Evolutionary conservation across 2,113 vertebrate species (phyloP).

Genomic region (Carassius auratus): DNA sequence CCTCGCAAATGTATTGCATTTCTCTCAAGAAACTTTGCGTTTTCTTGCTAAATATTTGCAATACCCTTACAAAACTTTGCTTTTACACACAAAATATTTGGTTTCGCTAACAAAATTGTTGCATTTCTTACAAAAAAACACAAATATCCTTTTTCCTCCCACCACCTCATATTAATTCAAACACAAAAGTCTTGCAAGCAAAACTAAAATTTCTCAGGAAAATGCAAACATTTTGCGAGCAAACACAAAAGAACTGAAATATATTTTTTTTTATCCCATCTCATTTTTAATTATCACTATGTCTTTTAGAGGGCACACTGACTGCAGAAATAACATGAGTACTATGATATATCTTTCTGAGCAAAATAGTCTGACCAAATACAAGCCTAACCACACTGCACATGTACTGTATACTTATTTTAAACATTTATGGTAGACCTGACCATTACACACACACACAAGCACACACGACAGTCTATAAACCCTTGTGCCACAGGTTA

Average conservation of each 20-base stretch:
- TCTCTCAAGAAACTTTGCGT: no score
- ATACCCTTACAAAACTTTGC: no score
- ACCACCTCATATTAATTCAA: neutral
- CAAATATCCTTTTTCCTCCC: neutral
- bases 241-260: neutral
- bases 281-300: neutral
- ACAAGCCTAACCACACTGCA: neutral
- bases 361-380: neutral
- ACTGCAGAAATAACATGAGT: neutral
- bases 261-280: neutral
- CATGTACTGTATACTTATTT: no score
- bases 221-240: no score
- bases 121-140: no score
- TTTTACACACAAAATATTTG: no score
- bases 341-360: neutral
- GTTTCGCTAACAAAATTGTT: no score
- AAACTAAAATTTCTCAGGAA: neutral
- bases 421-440: neutral
- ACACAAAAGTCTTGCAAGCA: neutral
- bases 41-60: no score
- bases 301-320: neutral
- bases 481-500: conserved; percentile 7
- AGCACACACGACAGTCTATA: neutral
- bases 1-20: no score
- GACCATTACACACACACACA: neutral